Conservation (phyloP, 2,888 invertebrate species). For the Lottia gigantea region DNA sequence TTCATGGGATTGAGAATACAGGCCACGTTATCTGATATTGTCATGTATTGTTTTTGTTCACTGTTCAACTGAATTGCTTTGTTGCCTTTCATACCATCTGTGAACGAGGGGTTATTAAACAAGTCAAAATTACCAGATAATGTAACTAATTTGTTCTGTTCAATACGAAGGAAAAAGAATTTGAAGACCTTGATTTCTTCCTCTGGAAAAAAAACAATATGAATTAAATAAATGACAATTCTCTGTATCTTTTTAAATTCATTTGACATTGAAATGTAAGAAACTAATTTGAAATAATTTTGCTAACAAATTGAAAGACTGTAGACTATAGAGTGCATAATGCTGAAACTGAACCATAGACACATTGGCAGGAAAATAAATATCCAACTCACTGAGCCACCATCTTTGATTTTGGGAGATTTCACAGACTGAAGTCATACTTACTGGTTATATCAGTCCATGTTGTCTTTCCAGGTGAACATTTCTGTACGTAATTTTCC, state of each 20-base stretch:
- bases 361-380: too few species aligned
- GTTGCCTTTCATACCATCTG: slow-evolving; percentile 17
- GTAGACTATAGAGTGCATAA: too few species aligned
- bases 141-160: slow-evolving; percentile 30
- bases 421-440: slow-evolving; percentile 1
- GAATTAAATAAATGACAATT: too few species aligned
- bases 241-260: too few species aligned
- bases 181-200: slow-evolving; percentile 26
- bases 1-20: slow-evolving; percentile 32
- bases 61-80: slow-evolving; percentile 38
- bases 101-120: slow-evolving; percentile 29
- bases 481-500: slow-evolving; percentile 29
- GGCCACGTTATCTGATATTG: slow-evolving; percentile 23
- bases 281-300: too few species aligned
- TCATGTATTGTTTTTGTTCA: slow-evolving; percentile 31
- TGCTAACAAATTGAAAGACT: too few species aligned
- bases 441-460: slow-evolving; percentile 40
- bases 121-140: slow-evolving; percentile 31
- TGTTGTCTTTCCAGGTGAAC: slow-evolving; percentile 26
- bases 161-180: slow-evolving; percentile 36
- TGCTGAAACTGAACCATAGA: too few species aligned
- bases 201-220: slow-evolving; percentile 26
- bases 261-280: too few species aligned
- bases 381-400: too few species aligned
- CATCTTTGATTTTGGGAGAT: too few species aligned